phyloP scores from a whole-genome alignment of 1,140 invertebrate genomes.

The Leucophenga varia region DNA sequence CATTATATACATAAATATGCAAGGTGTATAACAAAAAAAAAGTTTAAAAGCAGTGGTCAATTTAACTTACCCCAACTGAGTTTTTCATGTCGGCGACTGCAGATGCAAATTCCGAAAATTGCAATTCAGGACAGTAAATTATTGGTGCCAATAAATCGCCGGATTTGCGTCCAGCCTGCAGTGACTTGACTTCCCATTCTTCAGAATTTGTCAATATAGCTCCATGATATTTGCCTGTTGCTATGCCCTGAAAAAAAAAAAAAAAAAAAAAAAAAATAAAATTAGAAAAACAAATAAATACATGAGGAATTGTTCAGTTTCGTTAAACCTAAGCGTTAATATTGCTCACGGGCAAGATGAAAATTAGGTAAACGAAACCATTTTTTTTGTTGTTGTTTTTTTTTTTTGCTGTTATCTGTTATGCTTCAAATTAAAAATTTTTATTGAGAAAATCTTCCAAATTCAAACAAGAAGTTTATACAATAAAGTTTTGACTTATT shows the following conservation, averaged over 20 bases:
- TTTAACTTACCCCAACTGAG: slow-evolving; percentile 72
- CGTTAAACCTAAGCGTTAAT: too few species aligned
- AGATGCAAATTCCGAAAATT: slow-evolving; percentile 84
- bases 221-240: slow-evolving; percentile 85
- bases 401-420: too few species aligned
- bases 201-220: slow-evolving; percentile 75
- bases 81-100: slow-evolving; percentile 92
- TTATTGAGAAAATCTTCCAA: too few species aligned
- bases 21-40: too few species aligned
- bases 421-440: too few species aligned
- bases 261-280: slow-evolving; percentile 7
- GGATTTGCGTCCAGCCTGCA: slow-evolving; percentile 65
- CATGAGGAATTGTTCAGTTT: not conserved
- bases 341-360: too few species aligned
- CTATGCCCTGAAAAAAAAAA: slow-evolving; percentile 64
- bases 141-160: slow-evolving; percentile 84
- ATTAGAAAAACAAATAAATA: slow-evolving; percentile 2
- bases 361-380: too few species aligned
- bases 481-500: too few species aligned
- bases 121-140: slow-evolving; percentile 84
- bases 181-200: slow-evolving; percentile 66
- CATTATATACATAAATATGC: too few species aligned
- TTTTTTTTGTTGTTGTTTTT: too few species aligned
- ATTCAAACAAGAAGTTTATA: too few species aligned
- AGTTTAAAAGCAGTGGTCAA: too few species aligned